phyloP scores from a whole-genome alignment of 2,888 invertebrate species.

The Drosophila fulvimacula region DNA sequence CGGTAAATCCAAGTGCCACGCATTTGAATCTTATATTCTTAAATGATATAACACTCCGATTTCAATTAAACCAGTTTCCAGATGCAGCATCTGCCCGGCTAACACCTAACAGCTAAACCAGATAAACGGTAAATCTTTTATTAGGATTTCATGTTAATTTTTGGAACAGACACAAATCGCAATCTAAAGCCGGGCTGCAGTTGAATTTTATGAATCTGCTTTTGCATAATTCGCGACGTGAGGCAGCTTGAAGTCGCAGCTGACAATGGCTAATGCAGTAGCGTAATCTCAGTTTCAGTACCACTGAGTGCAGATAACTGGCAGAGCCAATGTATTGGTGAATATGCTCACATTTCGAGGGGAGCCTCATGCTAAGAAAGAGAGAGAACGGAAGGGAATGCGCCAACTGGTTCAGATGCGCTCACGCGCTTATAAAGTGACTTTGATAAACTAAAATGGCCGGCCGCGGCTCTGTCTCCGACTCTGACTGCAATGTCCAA shows the following conservation, averaged over 20 bases:
- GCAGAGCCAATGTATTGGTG: slow-evolving; percentile 57
- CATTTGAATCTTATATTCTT: slow-evolving; percentile 35
- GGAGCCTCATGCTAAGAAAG: neutral
- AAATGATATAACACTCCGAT: slow-evolving; percentile 64
- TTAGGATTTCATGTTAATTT: slow-evolving; percentile 76
- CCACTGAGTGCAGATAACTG: slow-evolving; percentile 34
- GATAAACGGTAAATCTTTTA: slow-evolving; percentile 74
- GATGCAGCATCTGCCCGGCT: slow-evolving; percentile 55
- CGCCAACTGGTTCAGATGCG: slow-evolving; percentile 72
- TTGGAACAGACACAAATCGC: slow-evolving; percentile 23
- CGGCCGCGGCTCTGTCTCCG: slow-evolving; percentile 22
- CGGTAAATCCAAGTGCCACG: slow-evolving; percentile 20
- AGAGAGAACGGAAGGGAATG: neutral
- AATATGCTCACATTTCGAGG: slow-evolving; percentile 29
- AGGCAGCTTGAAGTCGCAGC: slow-evolving; percentile 2
- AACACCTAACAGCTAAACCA: slow-evolving; percentile 50
- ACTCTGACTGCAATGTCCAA: slow-evolving; percentile 68
- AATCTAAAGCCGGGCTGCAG: slow-evolving; percentile 46
- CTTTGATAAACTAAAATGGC: slow-evolving; percentile 64
- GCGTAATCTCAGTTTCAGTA: slow-evolving; percentile 33
- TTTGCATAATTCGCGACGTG: slow-evolving; percentile 53
- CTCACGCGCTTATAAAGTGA: slow-evolving; percentile 65
- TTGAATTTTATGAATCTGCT: slow-evolving; percentile 57
- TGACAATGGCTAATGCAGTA: slow-evolving; percentile 39
- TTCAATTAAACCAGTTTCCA: slow-evolving; percentile 72